Evolutionary conservation across 2,797 vertebrate genomes (phyloP), one percentile per base, ranked within the genome.

Genomic region (Eutrigla gurnardus): DNA sequence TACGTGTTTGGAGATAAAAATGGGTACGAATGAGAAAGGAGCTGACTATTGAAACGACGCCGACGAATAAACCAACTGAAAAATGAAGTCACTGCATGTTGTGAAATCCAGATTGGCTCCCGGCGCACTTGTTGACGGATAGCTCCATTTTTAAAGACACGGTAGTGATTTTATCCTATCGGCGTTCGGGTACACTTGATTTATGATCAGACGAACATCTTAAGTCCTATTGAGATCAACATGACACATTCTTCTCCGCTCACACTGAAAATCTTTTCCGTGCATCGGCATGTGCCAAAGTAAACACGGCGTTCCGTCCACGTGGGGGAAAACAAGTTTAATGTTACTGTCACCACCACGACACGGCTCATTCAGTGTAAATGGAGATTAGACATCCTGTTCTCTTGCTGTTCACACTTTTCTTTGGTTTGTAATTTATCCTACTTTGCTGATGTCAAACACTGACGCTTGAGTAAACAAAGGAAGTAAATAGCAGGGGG

Each of bases 1-100:
- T 99, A 98, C 0, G 96, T 99, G 8, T 99, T 99, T 86, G 97
- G 96, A 89, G 97, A 99, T 88, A 98, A 95, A 79, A 97, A 96
- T 14, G 97, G 98, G 98, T 99, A 94, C 54, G 96, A 85, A 39
- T 15, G 14, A 53, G 66, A 76, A 73, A 3, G 0, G 8, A 17
- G 25, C 9, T 17, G 2, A 59, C 4, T n/a, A 39, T 32, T 47
- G 14, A 67, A 45, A 64, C 40, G 7, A 17, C 8, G 2, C 25
- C 47, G 36, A 65, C 67, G 33, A 60, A 36, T 33, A 32, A 46
- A 36, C 10, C 18, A 61, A 65, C 4, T 17, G 15, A 65, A 67
- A 52, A 53, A 50, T 46, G 0, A 65, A 55, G 53, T 64, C 54
- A 14, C 14, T 46, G 10, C 32, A 40, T 67, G 45, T 59, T 77